Percentiles rank a stretch among this genome's conserved stretches.
These are phyloP conservation scores for Malurus splendens DNA, from an alignment of 2,797 vertebrate species.

Conservation along the genomic window DNA sequence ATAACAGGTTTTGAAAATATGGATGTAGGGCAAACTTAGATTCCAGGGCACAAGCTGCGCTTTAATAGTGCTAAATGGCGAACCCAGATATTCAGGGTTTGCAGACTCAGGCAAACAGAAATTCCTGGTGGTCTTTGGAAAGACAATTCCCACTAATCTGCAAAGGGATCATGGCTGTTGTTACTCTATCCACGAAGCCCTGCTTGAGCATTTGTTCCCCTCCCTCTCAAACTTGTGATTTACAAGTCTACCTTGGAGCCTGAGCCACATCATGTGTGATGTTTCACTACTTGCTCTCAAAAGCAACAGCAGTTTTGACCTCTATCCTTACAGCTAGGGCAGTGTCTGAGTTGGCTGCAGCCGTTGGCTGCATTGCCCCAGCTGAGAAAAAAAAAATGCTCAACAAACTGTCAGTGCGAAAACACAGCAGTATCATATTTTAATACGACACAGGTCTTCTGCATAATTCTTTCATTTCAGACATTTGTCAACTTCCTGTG, in stretches of 20 bases:
- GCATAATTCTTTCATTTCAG: neutral
- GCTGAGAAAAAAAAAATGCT: neutral
- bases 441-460: neutral
- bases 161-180: neutral
- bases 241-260: neutral
- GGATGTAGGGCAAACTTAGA: neutral
- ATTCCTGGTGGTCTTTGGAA: neutral
- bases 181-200: neutral
- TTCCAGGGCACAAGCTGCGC: neutral
- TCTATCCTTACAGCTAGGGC: accelerated
- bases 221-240: neutral
- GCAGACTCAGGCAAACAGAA: neutral
- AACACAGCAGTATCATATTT: neutral
- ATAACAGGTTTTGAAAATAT: neutral
- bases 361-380: neutral
- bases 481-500: neutral
- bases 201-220: neutral
- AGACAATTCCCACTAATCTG: neutral
- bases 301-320: neutral
- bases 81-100: neutral
- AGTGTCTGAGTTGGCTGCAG: neutral
- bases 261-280: neutral
- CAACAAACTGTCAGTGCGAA: neutral
- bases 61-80: neutral
- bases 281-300: neutral